Percentiles rank a stretch among this genome's conserved stretches.
Conservation (phyloP, 37 sponge, comb jelly and placozoan genomes). For the Ianthella basta region DNA sequence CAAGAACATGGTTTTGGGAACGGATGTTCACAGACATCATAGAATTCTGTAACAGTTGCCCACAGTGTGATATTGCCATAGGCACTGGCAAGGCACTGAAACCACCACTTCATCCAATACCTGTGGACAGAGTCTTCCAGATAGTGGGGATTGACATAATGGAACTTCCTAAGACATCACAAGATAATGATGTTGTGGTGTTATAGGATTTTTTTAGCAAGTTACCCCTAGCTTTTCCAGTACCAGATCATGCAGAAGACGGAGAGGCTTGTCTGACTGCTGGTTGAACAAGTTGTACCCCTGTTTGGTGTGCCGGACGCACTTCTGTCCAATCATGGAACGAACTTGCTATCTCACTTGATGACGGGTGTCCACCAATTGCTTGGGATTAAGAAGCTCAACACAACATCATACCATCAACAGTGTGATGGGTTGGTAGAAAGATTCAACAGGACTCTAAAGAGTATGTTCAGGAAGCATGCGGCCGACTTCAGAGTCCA, state of each 20-base stretch:
- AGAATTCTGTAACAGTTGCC: constrained; percentile 30
- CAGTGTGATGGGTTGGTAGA: constrained; percentile 59
- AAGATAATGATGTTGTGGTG: constrained; percentile 41
- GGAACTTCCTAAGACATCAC: constrained; percentile 34
- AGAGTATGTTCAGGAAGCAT: constrained; percentile 46
- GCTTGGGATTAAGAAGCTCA: constrained; percentile 54
- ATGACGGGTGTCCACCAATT: constrained; percentile 44
- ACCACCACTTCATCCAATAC: constrained; percentile 59
- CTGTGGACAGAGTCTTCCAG: constrained; percentile 47
- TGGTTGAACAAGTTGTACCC: constrained; percentile 52
- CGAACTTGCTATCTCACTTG: constrained; percentile 47
- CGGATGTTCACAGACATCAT: constrained; percentile 45
- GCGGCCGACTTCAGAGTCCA: constrained; percentile 42
- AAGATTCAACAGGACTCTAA: constrained; percentile 51
- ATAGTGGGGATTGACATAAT: constrained; percentile 52
- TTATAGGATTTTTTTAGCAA: constrained; percentile 60
- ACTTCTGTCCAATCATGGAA: constrained; percentile 52
- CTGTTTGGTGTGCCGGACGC: constrained; percentile 53
- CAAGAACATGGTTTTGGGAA: constrained; percentile 56
- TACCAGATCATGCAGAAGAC: constrained; percentile 64
- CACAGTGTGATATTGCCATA: constrained; percentile 49
- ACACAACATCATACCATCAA: constrained; percentile 55
- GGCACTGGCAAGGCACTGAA: neutral
- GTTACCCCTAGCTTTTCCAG: constrained; percentile 54
- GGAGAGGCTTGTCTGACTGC: constrained; percentile 29